Evolutionary conservation across 2,888 invertebrate genomes (phyloP).

Genomic region (Argynnis bischoffii): DNA sequence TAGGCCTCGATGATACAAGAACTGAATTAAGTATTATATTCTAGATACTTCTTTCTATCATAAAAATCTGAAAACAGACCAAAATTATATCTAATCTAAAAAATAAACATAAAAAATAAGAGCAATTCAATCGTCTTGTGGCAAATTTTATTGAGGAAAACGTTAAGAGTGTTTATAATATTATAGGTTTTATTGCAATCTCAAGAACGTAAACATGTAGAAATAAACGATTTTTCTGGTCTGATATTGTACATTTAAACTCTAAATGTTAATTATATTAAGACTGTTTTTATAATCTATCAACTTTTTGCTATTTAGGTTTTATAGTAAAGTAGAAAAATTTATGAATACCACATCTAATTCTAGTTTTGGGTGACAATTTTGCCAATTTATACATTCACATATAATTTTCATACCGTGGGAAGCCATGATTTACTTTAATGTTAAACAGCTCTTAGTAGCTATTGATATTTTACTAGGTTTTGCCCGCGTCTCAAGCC

Average conservation of each 20-base stretch:
- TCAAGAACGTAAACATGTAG: neutral
- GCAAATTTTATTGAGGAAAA: slow-evolving; percentile 10
- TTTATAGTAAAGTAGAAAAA: neutral
- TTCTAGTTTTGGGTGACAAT: too few relatives aligned
- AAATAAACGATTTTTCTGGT: neutral
- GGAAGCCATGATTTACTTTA: too few relatives aligned
- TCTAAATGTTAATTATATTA: neutral
- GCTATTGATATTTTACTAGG: too few relatives aligned
- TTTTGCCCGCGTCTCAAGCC: too few relatives aligned
- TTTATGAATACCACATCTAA: neutral
- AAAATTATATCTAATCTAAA: slow-evolving; percentile 1
- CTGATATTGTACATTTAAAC: neutral
- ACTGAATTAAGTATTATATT: slow-evolving; percentile 39
- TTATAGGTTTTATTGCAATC: neutral
- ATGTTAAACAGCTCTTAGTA: too few relatives aligned
- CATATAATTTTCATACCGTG: too few relatives aligned
- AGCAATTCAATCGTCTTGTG: neutral
- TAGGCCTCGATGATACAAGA: slow-evolving; percentile 46
- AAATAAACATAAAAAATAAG: neutral
- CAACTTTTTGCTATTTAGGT: neutral
- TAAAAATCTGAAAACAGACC: neutral
- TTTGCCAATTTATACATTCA: too few relatives aligned
- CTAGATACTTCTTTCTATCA: slow-evolving; percentile 46
- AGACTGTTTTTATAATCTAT: neutral
- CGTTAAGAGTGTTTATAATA: slow-evolving; percentile 8